Conservation (phyloP, 53 echinoderm and acorn worm genomes). For the Stichopus horrens region DNA sequence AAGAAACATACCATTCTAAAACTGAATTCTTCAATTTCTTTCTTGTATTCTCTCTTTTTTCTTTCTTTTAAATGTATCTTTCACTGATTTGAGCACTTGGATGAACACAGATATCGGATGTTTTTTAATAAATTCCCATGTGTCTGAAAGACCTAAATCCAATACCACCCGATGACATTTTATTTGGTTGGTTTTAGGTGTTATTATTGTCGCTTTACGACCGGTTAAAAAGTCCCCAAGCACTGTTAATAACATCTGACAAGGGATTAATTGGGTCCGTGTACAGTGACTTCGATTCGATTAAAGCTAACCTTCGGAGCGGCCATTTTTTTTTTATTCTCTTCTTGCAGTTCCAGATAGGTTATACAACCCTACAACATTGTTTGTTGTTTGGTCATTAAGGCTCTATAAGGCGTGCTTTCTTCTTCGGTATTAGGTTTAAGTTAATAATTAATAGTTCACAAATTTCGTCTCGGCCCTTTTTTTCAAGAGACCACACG, state of each 20-base stretch:
- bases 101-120: conserved; percentile 18
- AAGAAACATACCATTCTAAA: too few relatives aligned
- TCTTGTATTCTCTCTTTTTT: too few relatives aligned
- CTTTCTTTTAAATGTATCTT: too few relatives aligned
- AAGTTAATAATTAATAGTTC: conserved; percentile 24
- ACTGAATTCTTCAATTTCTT: too few relatives aligned
- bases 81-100: neutral
- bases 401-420: conserved; percentile 7
- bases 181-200: conserved; percentile 22
- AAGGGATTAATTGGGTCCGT: conserved; percentile 36
- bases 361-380: conserved; percentile 19
- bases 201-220: conserved; percentile 23
- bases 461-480: neutral
- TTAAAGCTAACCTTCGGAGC: conserved; percentile 29
- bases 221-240: conserved; percentile 44
- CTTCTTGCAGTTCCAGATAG: neutral
- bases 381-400: conserved; percentile 41
- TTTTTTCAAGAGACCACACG: conserved; percentile 31
- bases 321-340: neutral
- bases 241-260: conserved; percentile 24
- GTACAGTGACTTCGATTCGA: conserved; percentile 29
- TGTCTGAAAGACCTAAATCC: conserved; percentile 27
- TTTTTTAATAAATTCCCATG: neutral
- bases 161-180: conserved; percentile 31
- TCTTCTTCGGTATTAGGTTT: conserved; percentile 5